A percentile compares a stretch with the other conserved stretches of the same genome.
phyloP scores from a whole-genome alignment of 2,888 invertebrate genomes.

The Prosapia bicincta region DNA sequence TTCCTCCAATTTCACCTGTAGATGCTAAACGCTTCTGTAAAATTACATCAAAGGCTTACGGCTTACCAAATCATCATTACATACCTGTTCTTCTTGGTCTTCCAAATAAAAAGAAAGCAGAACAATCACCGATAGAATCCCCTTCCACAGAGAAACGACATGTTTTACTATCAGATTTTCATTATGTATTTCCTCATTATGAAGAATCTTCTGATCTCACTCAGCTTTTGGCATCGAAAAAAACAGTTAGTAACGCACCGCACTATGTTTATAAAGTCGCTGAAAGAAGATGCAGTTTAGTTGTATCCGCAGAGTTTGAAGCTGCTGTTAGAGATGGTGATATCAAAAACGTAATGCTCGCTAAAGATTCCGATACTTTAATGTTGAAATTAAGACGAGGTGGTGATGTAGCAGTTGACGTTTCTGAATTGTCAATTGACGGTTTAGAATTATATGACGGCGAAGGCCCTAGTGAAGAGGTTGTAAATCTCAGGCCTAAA shows the following conservation, averaged over 20 bases:
- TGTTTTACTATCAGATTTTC: slow-evolving; percentile 62
- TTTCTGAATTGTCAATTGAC: slow-evolving; percentile 56
- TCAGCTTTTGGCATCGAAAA: slow-evolving; percentile 51
- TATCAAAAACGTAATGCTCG: slow-evolving; percentile 71
- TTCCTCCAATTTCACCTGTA: slow-evolving; percentile 78
- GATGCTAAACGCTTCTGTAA: slow-evolving; percentile 76
- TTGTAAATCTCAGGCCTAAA: slow-evolving; percentile 50
- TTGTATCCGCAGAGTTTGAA: slow-evolving; percentile 70
- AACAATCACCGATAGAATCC: slow-evolving; percentile 21
- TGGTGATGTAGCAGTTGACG: slow-evolving; percentile 69
- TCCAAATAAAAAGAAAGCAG: slow-evolving; percentile 40
- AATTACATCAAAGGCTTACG: slow-evolving; percentile 73
- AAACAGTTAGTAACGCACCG: slow-evolving; percentile 51
- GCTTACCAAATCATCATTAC: slow-evolving; percentile 71
- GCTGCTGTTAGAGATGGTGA: slow-evolving; percentile 74
- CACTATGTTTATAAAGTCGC: slow-evolving; percentile 75
- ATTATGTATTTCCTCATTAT: slow-evolving; percentile 70
- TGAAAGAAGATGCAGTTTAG: slow-evolving; percentile 69
- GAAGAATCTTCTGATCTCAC: slow-evolving; percentile 54
- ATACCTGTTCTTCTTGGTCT: slow-evolving; percentile 66
- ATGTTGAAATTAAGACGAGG: slow-evolving; percentile 69
- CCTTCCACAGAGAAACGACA: slow-evolving; percentile 46
- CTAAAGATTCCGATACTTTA: slow-evolving; percentile 70
- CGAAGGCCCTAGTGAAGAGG: slow-evolving; percentile 62
- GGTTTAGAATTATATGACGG: slow-evolving; percentile 61